Evolutionary conservation across 2,113 vertebrate species (phyloP), one percentile per base, ranked within the genome.

Genomic region (Melanerpes formicivorus): DNA sequence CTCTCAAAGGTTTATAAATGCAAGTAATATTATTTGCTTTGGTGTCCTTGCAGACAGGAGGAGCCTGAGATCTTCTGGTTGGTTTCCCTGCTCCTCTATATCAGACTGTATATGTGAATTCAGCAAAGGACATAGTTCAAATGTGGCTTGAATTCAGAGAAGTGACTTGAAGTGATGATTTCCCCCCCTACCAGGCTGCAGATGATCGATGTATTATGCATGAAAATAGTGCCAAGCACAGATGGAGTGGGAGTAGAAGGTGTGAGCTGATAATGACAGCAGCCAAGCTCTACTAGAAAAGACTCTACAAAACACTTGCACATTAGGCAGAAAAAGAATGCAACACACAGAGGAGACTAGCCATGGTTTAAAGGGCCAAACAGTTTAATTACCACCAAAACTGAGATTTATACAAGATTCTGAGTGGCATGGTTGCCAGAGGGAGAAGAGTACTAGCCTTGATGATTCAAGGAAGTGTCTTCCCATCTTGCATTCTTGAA

Each of bases 171-270:
- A 95, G 93, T 95, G 94, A 93, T 93, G 95, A 96, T 91, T 94
- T 80, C 21, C 19, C 55, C 87, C 90, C 80, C 90, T 44, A 69
- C 58, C 66, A 86, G 52, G 82, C 90, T 95, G 87, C 94, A 95
- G 94, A 95, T 96, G 95, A 96, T 93, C 18, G 26, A 96, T 96
- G 91, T 86, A 93, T 96, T 96, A 96, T 95, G 94, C 90, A 95
- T 93, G 85, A 91, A 95, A 93, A 86, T 91, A 86, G 85, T 11
- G n/a, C 93, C 82, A 93, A 90, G 95, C 91, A 91, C 95, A 96
- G 93, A 96, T 96, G 96, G 96, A 90, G 25, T 95, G 94, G 94
- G 93, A 96, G 76, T 91, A 95, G 87, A 96, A 96, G 95, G 95
- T 95, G 95, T 88, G 90, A 96, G 93, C n/a, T 95, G 94, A 93